Base-by-base conservation (phyloP, 1,140 invertebrate species). In the Ruditapes philippinarum region DNA sequence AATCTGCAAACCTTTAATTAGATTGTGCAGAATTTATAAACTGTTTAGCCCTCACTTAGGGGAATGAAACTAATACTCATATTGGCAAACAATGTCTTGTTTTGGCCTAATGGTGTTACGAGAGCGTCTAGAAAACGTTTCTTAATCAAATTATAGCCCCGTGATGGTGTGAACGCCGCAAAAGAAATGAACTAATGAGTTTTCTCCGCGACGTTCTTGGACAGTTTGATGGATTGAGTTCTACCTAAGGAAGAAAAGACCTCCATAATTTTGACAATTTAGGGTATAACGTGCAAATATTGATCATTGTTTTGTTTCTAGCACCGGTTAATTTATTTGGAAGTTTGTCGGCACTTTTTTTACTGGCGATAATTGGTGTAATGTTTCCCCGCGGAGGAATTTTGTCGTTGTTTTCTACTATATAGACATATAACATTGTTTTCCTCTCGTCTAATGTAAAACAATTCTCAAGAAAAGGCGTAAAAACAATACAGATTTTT, bases 11-110 rank as follows among this genome's bases (percentile, higher is more conserved):
- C 85, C 76, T 65, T 65, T 80, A 88, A 88, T 88, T 88, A 78
- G 73, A 80, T 88, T 88, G 51, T 51, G 60, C 76, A 88, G 85
- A 88, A 88, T 88, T 88, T 88, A 88, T 88, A 88, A 88, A 88
- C 85, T 88, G 85, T 88, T 88, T 88, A 88, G 85, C 57, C 85
- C 60, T 88, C 85, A 80, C 85, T 79, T 88, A 79, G 36, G 85
- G 85, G 85, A 88, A 68, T 80, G 76, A 40, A 68, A 73, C 74
- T 70, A 78, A 88, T 78, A 60, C 74, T 62, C 60, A 40, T 88
- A 88, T 88, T 88, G 85, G 74, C 73, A 88, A 88, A 88, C 76
- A 88, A 62, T 88, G 85, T 88, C 85, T 88, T 68, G 57, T 80
- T 88, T 88, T 79, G 85, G 79, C 40, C 76, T 78, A 54, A 68